Percentiles rank a stretch among this genome's conserved stretches.
These are phyloP conservation scores for Spheniscus mendiculus DNA, from an alignment of 2,113 vertebrate genomes.

Conservation along the genomic window DNA sequence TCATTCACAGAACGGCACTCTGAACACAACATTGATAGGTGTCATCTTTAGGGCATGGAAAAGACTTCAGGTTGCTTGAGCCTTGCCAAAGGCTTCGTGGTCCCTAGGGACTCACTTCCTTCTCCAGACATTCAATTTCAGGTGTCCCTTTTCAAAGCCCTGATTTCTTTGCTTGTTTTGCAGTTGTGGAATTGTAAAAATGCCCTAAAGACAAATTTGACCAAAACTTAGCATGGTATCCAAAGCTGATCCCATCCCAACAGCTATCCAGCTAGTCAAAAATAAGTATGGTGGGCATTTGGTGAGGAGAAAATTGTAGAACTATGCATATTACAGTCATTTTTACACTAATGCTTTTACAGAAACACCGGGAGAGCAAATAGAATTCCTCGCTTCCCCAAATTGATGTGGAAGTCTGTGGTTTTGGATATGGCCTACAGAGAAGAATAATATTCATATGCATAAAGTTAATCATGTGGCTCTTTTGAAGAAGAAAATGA, in stretches of 20 bases:
- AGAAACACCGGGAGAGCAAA: neutral
- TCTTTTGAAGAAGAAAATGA: neutral
- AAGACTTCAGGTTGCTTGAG: neutral
- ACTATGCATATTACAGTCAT: neutral
- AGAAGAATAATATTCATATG: neutral
- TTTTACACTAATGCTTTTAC: neutral
- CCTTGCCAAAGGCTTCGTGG: neutral
- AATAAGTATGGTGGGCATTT: neutral
- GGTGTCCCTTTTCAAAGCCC: neutral
- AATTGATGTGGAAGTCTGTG: neutral
- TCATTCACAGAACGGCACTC: neutral
- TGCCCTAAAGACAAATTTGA: neutral
- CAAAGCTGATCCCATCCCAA: neutral
- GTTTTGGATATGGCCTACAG: neutral
- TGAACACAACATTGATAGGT: neutral
- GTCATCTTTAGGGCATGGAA: neutral
- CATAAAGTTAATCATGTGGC: neutral
- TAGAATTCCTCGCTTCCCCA: neutral
- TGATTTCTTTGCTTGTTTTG: neutral
- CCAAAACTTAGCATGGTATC: neutral
- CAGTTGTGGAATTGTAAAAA: neutral
- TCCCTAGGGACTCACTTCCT: neutral
- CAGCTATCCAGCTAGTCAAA: neutral
- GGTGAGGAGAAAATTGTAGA: neutral
- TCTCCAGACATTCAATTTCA: neutral